Base-by-base conservation (phyloP, 2,888 invertebrate species). In the Clepsis dumicolana region DNA sequence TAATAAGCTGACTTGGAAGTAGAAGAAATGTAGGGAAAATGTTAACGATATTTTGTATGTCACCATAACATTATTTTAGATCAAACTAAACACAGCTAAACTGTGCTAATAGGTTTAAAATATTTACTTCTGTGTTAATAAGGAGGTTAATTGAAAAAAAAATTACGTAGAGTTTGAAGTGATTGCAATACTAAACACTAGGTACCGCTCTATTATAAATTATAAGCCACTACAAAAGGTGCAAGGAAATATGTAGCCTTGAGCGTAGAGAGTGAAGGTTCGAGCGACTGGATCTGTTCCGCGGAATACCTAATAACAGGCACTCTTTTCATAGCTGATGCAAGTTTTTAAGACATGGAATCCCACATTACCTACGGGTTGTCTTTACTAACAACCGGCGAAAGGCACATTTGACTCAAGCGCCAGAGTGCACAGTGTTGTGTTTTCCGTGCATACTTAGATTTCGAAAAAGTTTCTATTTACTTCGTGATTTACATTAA, bases 161-260 rank as follows among this genome's bases (percentile, higher is more conserved):
- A 41, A 21, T 48, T 4, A 41, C 41, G 16, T 44, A 44, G 41
- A 16, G 41, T 18, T 18, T 44, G 21, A 48, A 10, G 48, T 48
- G 48, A 56, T 35, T 29, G 35, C 21, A 35, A 52, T 25, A 21
- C 56, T 21, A 35, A 56, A 14, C 12, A 48, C 21, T 48, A 21
- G 48, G 48, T 48, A 48, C 48, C 48, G 21, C 21, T 35, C 56
- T 41, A 29, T n/a, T n/a, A n/a, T n/a, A n/a, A n/a, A n/a, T n/a
- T n/a, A n/a, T n/a, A n/a, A n/a, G 10, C 16, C 35, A 38, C 38
- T 67, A 57, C 52, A 59, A 64, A 67, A 66, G 61, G 62, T 68
- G 64, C 63, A 64, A 59, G 59, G 53, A 68, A 59, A 29, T 68
- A 68, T 63, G 57, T 52, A 62, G 50, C 70, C 70, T 70, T 70